Evolutionary conservation across 2,888 invertebrate genomes (phyloP).

Genomic region (Macaria notata): DNA sequence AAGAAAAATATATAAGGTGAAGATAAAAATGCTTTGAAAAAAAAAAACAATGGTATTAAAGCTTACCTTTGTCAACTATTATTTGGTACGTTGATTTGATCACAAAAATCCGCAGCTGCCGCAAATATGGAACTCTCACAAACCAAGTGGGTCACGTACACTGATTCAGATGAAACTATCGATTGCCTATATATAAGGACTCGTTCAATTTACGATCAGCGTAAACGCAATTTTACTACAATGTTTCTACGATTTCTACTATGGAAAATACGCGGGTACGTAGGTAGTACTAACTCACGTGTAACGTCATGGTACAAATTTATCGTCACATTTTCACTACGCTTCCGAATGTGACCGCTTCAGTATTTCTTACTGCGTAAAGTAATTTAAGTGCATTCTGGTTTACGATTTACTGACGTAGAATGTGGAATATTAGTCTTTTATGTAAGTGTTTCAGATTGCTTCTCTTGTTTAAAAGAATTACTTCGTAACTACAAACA

Average conservation of each 20-base stretch:
- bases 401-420: too few relatives aligned
- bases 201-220: slow-evolving; percentile 1
- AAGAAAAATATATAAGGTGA: too few relatives aligned
- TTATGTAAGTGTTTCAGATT: too few relatives aligned
- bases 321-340: background rate
- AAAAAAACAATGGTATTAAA: too few relatives aligned
- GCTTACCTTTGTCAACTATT: too few relatives aligned
- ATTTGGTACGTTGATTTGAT: background rate
- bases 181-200: slow-evolving; percentile 9
- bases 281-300: background rate
- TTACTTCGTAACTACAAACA: too few relatives aligned
- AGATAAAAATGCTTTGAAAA: too few relatives aligned
- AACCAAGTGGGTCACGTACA: slow-evolving; percentile 7
- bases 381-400: too few relatives aligned
- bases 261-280: background rate
- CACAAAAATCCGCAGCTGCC: background rate
- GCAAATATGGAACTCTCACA: background rate
- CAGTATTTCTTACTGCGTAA: too few relatives aligned
- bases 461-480: too few relatives aligned
- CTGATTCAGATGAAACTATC: slow-evolving; percentile 9
- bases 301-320: slow-evolving; percentile 4
- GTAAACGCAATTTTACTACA: slow-evolving; percentile 15
- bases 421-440: too few relatives aligned
- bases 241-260: slow-evolving; percentile 3
- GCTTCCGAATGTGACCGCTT: too few relatives aligned